phyloP scores from a whole-genome alignment of 1,140 invertebrate genomes.

The Daktulosphaira vitifoliae region DNA sequence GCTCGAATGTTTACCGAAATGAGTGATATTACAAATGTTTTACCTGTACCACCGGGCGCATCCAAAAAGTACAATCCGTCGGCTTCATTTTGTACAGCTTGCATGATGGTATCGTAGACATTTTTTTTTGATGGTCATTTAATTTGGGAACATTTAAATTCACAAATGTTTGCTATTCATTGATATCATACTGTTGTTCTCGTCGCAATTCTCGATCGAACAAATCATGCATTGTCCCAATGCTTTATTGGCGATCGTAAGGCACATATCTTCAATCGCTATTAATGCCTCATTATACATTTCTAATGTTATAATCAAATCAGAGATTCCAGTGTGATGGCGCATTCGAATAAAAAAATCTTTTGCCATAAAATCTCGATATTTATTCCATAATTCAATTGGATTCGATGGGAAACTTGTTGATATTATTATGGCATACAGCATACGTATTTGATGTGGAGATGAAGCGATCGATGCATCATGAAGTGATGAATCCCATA shows the following conservation, averaged over 20 bases:
- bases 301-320: constrained; percentile 7
- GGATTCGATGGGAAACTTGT: constrained; percentile 40
- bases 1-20: constrained; percentile 1
- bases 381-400: constrained; percentile 41
- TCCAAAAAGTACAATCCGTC: constrained; percentile 25
- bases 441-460: constrained; percentile 43
- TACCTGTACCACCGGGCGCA: constrained; percentile 20
- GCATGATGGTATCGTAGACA: not conserved
- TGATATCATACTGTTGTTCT: constrained; percentile 4
- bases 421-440: constrained; percentile 43
- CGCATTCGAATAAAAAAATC: constrained; percentile 38
- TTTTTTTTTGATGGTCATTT: not conserved
- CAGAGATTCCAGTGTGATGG: constrained; percentile 30
- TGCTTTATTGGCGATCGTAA: constrained; percentile 37
- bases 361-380: constrained; percentile 41
- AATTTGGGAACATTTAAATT: not conserved
- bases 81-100: not conserved
- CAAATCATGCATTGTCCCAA: constrained; percentile 18
- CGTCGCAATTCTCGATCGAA: constrained; percentile 41
- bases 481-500: constrained; percentile 40
- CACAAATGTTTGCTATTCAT: constrained; percentile 34
- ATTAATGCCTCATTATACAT: constrained; percentile 6
- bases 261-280: constrained; percentile 28
- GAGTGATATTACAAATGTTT: constrained; percentile 18
- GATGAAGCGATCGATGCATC: constrained; percentile 35